Evolutionary conservation across 2,797 vertebrate genomes (phyloP), one percentile per base, ranked within the genome.

Genomic region (Amphiprion clarkii): DNA sequence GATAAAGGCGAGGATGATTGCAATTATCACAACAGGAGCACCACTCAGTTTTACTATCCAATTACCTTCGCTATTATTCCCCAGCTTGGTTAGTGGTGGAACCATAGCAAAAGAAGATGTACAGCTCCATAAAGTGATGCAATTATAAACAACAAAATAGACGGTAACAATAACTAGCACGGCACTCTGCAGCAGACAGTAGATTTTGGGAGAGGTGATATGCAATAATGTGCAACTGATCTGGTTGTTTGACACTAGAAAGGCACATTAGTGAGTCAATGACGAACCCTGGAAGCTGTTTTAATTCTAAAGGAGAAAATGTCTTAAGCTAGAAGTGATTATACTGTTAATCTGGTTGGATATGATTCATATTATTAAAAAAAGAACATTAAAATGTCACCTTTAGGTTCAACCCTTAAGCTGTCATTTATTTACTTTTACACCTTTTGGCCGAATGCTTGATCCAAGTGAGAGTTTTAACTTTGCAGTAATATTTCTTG

Each of bases 21-120:
- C 19, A 73, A 67, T 78, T 51, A 81, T 84, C 62, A 71, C 77
- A 74, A 61, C 53, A 58, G 52, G 67, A 78, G 65, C 3, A 4
- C 44, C 63, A 44, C 23, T 59, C 46, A 42, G 25, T 70, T 81
- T 71, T 65, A 75, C 64, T 36, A 40, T 74, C 58, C 73, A 67
- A 72, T 78, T 79, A 69, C 64, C 13, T 75, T 60, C 66, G 61
- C 62, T 63, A 66, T 78, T 59, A 67, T 61, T 67, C 49, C 31
- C 27, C 67, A 52, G 52, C 62, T 73, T 57, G 59, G 36, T 82
- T 33, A 27, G 51, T 46, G 49, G 40, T 19, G 29, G 66, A 66
- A 67, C 19, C 53, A 40, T 56, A 73, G 53, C 65, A 61, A 58
- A 58, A 9, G 33, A 52, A 55, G 31, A 75, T 54, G 61, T 49